These are phyloP conservation scores for Macrosoma leucophasiata DNA, from an alignment of 2,888 invertebrate genomes.

Conservation along the genomic window DNA sequence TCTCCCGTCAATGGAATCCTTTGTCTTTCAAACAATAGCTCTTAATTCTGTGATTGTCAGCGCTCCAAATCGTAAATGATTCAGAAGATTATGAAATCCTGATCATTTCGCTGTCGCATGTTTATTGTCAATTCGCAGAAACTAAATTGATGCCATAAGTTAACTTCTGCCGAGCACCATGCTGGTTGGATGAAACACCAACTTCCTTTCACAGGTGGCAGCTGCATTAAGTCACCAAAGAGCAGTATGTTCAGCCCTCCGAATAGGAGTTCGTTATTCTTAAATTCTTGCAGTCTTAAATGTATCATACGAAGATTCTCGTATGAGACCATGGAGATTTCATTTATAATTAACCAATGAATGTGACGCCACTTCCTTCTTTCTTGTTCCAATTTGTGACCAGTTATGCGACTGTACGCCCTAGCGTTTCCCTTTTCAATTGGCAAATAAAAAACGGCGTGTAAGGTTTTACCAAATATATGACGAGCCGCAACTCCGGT, in stretches of 20 bases:
- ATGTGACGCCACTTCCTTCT: conserved; percentile 28
- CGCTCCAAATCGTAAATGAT: conserved; percentile 29
- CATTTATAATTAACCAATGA: conserved; percentile 30
- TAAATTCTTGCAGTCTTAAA: conserved; percentile 24
- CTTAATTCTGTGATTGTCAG: conserved; percentile 21
- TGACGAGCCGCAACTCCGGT: conserved; percentile 27
- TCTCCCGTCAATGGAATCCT: neutral
- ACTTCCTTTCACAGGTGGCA: conserved; percentile 32
- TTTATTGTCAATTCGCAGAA: conserved; percentile 33
- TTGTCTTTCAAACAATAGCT: conserved; percentile 23
- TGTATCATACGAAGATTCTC: conserved; percentile 31
- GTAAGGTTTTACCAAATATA: conserved; percentile 26
- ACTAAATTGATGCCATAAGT: conserved; percentile 29
- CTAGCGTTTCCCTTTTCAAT: conserved; percentile 30
- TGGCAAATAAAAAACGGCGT: conserved; percentile 23
- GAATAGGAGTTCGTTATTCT: conserved; percentile 20
- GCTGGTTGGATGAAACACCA: conserved; percentile 25
- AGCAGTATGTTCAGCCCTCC: conserved; percentile 24
- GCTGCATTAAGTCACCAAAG: conserved; percentile 27
- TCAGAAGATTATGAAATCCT: conserved; percentile 29
- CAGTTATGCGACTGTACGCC: conserved; percentile 19
- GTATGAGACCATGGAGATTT: conserved; percentile 33
- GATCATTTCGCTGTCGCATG: conserved; percentile 34
- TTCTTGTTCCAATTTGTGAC: conserved; percentile 22
- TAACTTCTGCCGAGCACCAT: conserved; percentile 24